Evolutionary conservation across 1,140 invertebrate genomes (phyloP).

Genomic region (Aphidius ervi): DNA sequence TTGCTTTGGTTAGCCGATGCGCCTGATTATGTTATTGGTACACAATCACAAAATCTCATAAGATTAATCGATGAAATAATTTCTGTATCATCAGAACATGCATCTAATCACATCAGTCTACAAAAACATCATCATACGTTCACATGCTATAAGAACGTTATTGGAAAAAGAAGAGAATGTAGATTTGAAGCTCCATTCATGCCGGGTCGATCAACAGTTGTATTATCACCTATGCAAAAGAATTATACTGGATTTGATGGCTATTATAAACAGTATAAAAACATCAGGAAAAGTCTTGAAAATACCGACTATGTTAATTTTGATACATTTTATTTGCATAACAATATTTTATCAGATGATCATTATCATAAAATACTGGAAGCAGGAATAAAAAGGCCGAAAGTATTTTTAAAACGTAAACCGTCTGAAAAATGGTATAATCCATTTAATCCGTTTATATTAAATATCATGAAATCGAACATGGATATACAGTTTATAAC

Average conservation of each 20-base stretch:
- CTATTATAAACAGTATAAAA: too few relatives aligned
- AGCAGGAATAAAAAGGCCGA: slow-evolving; percentile 27
- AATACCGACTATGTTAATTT: slow-evolving; percentile 21
- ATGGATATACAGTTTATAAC: too few relatives aligned
- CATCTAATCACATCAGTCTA: slow-evolving; percentile 29
- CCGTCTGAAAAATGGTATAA: too few relatives aligned
- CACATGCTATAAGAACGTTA: slow-evolving; percentile 29
- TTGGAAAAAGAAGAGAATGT: slow-evolving; percentile 23
- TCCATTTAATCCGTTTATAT: too few relatives aligned
- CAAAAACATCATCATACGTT: slow-evolving; percentile 27
- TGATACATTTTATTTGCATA: slow-evolving; percentile 23
- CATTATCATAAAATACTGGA: slow-evolving; percentile 12
- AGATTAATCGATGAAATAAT: slow-evolving; percentile 18
- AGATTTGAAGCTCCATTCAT: slow-evolving; percentile 35
- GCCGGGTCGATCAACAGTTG: slow-evolving; percentile 24
- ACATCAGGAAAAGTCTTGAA: slow-evolving; percentile 25
- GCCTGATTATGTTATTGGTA: slow-evolving; percentile 27
- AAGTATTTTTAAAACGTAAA: too few relatives aligned
- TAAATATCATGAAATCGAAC: too few relatives aligned
- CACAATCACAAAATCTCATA: too few relatives aligned
- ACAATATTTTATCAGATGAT: slow-evolving; percentile 26
- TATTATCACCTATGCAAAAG: slow-evolving; percentile 29
- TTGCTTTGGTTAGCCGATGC: slow-evolving; percentile 38
- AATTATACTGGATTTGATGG: slow-evolving; percentile 2
- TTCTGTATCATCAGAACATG: slow-evolving; percentile 23